A percentile compares a stretch with the other conserved stretches of the same genome.
phyloP scores from a whole-genome alignment of 1,140 invertebrate genomes.

The Platyscapa corneri region DNA sequence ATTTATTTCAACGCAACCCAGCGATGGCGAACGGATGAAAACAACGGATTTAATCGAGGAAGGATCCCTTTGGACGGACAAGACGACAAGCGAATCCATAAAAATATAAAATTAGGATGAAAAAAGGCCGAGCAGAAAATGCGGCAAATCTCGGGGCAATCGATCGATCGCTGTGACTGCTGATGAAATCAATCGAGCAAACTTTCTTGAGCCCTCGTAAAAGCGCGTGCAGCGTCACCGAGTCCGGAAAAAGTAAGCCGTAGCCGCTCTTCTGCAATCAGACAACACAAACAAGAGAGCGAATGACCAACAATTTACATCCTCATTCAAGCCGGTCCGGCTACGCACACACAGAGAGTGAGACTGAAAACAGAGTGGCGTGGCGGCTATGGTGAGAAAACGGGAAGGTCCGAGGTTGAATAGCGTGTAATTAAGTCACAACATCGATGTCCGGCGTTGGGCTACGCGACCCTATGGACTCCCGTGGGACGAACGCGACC shows the following conservation, averaged over 20 bases:
- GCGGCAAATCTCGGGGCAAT: neutral
- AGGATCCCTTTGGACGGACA: too few relatives aligned
- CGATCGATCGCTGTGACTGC: neutral
- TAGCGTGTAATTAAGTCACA: constrained; percentile 72
- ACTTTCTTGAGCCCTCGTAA: neutral
- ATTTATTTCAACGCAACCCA: too few relatives aligned
- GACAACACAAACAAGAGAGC: neutral
- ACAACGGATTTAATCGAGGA: too few relatives aligned
- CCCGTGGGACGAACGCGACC: constrained; percentile 62
- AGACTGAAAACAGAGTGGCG: neutral
- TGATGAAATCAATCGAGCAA: too few relatives aligned
- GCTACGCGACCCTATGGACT: constrained; percentile 44
- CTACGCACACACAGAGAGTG: neutral
- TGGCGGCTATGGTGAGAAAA: neutral
- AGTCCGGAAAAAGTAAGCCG: neutral
- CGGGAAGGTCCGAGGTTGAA: constrained; percentile 62
- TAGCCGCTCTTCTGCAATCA: neutral
- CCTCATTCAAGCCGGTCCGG: neutral
- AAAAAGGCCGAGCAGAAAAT: too few relatives aligned
- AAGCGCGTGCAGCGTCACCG: neutral
- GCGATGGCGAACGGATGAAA: too few relatives aligned
- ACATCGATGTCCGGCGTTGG: constrained; percentile 63
- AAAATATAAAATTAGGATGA: too few relatives aligned
- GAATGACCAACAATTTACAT: constrained; percentile 40
- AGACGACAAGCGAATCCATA: too few relatives aligned